Base-by-base conservation (phyloP, 1,140 invertebrate genomes). In the Lysiphlebus fabarum region DNA sequence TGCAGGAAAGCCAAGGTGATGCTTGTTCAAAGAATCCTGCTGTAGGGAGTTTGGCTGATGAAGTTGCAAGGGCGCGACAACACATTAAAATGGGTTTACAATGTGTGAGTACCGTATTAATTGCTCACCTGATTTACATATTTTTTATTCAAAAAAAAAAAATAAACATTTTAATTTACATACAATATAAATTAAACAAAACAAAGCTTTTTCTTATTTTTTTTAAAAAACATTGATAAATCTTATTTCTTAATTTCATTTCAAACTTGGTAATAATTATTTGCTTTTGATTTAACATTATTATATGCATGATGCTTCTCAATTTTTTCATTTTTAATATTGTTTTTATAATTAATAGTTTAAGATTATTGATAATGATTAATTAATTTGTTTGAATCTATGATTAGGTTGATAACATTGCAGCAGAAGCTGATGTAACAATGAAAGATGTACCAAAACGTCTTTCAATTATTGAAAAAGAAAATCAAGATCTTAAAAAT, bases 31-130 rank as follows among this genome's bases (percentile, higher is more conserved):
- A 72, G 61, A 64, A 66, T 62, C 61, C 72, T 71, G 62, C 66
- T 68, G 71, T 72, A 74, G 72, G 73, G 75, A 79, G 79, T 71
- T 76, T 84, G 68, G 77, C 80, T 62, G 76, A 75, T 62, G 82
- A 83, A 69, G 79, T 83, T 64, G 81, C 81, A 70, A 82, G 80
- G 75, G 81, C 80, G 68, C 79, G 78, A 53, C 78, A 82, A 69
- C 79, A 83, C 70, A 81, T 83, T 74, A 81, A 81, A 81, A 73
- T 79, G 61, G 82, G 81, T 70, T 78, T 83, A 70, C 76, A 82
- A 73, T 81, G 77, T 81, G 82, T 82, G 75, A 82, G 81, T 82
- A 79, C 70, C 71, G n/a, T n/a, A n/a, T 62, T 69, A 65, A 60
- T 69, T 64, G 58, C 59, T 65, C 60, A 66, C 62, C 37, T 49